phyloP scores from a whole-genome alignment of 2,113 vertebrate species.

The Nematolebias whitei region DNA sequence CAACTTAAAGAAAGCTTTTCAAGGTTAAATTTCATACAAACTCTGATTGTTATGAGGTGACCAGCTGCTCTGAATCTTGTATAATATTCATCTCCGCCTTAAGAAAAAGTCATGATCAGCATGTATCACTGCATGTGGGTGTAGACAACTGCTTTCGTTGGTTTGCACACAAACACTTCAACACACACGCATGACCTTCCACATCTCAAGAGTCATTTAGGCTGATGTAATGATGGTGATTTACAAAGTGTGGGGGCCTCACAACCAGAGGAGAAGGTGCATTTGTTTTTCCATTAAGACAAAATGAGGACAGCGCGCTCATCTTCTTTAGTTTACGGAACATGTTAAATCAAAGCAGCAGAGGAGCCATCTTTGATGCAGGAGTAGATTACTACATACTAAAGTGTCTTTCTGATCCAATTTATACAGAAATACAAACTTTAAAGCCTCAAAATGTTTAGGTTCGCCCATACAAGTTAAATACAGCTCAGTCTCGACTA shows the following conservation, averaged over 20 bases:
- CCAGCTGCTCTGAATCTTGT: too few relatives aligned
- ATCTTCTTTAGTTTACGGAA: constrained; percentile 9
- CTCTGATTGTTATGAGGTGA: too few relatives aligned
- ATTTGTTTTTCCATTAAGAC: constrained; percentile 7
- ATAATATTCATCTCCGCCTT: neutral
- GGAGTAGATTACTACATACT: constrained; percentile 2
- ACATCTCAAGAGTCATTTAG: constrained; percentile 34
- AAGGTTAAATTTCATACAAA: too few relatives aligned
- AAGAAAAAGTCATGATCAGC: neutral
- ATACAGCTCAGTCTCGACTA: too few relatives aligned
- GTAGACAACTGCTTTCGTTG: neutral
- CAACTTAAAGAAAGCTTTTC: too few relatives aligned
- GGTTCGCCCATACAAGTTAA: too few relatives aligned
- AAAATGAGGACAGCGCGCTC: constrained; percentile 5
- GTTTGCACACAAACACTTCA: neutral
- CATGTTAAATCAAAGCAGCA: neutral
- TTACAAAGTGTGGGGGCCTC: constrained; percentile 51
- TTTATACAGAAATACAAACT: constrained; percentile 6
- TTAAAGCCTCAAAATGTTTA: neutral
- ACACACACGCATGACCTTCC: constrained; percentile 1
- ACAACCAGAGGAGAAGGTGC: constrained; percentile 1
- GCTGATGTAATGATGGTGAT: constrained; percentile 58
- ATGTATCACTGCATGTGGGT: neutral
- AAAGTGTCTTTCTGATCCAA: neutral
- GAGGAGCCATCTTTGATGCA: neutral